Base-by-base conservation (phyloP, 2,888 invertebrate genomes). In the Phragmatobia fuliginosa region DNA sequence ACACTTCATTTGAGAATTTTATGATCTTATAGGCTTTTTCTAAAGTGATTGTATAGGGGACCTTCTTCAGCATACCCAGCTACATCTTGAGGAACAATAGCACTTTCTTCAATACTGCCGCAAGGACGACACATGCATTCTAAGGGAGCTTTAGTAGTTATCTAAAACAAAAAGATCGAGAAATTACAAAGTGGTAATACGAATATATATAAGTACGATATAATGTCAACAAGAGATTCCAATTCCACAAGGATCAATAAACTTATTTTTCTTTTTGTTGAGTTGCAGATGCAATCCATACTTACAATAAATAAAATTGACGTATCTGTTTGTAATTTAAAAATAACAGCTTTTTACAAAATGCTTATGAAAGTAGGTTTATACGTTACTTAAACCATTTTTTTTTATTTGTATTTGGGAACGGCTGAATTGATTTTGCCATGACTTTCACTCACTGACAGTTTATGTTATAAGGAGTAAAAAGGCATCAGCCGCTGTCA, bases 101-200 rank as follows among this genome's bases (percentile, higher is more conserved):
- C 96, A 83, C 97, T 97, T 91, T 98, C 98, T 88, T 99, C 98
- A 10, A 98, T 96, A 21, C 97, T 97, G 0, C 98, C 98, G 90
- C 99, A 99, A 0, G 99, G 98, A 49, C 99, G 96, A 87, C 99
- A 99, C 98, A 99, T 98, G 86, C 99, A 99, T 89, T 98, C 98
- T 67, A 98, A 91, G 0, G 99, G 99, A 21, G 98, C 98, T 91
- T 98, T 98, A 8, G 98, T 99, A n/a, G 97, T 96, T 4, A 98
- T 97, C 98, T 98, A 84, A 66, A 93, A 89, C 14, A n/a, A n/a
- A 60, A 25, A 60, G 1, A 41, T 21, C 6, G 8, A 16, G 2
- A 18, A 31, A 7, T 31, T 18, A 31, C 18, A 18, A 31, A 31
- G 16, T 6, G 41, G 14, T 38, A 25, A 3, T 49, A n/a, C n/a